A percentile compares a stretch with the other conserved stretches of the same genome.
phyloP scores from a whole-genome alignment of 2,888 invertebrate species.

The Eurytoma adleriae region DNA sequence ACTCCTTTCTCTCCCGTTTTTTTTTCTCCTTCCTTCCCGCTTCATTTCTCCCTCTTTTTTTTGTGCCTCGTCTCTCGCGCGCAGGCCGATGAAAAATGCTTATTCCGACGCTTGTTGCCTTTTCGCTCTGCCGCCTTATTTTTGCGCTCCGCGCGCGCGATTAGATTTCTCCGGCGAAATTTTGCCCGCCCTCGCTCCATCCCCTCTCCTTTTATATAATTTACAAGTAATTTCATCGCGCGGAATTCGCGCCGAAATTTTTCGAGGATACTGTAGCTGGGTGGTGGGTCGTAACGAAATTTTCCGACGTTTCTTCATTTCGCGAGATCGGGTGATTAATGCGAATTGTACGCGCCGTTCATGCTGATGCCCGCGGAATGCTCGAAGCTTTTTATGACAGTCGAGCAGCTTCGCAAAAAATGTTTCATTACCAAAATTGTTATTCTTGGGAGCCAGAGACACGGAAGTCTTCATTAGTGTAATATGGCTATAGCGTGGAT shows the following conservation, averaged over 20 bases:
- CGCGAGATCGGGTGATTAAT: no score
- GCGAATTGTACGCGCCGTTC: no score
- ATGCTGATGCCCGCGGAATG: no score
- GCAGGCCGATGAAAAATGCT: constrained; percentile 53
- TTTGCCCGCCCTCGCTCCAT: background rate
- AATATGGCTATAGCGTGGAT: no score
- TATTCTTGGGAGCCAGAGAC: no score
- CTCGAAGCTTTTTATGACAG: no score
- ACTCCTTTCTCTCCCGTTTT: no score
- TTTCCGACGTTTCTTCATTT: background rate
- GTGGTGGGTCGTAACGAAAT: background rate
- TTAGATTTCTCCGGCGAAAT: constrained; percentile 30
- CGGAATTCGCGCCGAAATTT: constrained; percentile 26
- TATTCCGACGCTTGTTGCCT: constrained; percentile 15
- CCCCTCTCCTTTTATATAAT: constrained; percentile 23
- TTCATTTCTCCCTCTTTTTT: background rate
- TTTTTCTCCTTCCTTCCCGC: no score
- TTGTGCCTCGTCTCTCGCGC: constrained; percentile 1
- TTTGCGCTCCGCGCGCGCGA: constrained; percentile 18
- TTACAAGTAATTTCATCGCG: constrained; percentile 45
- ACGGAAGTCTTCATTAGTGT: no score
- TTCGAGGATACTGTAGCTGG: background rate
- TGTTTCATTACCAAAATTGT: no score
- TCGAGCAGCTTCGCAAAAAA: no score
- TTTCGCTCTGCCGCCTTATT: background rate